Evolutionary conservation across 2,113 vertebrate genomes (phyloP), one percentile per base, ranked within the genome.

Genomic region (Sorex araneus): DNA sequence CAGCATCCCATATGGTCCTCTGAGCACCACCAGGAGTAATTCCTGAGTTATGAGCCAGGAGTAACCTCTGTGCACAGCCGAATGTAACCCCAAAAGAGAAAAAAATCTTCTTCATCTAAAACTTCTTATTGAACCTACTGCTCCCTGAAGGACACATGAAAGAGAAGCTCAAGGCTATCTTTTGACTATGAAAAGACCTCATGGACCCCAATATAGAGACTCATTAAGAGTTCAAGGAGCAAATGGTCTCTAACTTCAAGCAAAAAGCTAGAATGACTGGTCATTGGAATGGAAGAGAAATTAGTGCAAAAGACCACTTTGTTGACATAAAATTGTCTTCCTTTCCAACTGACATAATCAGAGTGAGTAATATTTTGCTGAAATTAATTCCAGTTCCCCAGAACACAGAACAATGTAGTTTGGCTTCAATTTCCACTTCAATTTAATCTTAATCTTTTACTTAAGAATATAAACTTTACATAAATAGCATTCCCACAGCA

Each of bases 341-440:
- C 40, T 83, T 85, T 82, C 87, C 79, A 77, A 63, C 4, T 63
- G 71, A 93, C 90, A 64, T 54, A 84, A 92, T 92, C 50, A 0
- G 40, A 69, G 28, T 90, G 82, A 95, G 75, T 74, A 88, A 94
- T 60, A 87, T 76, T 82, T 67, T 75, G 79, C 73, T 89, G 94
- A 95, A 81, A 95, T 94, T 83, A 85, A 92, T 86, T 92, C 83
- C 75, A 92, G 87, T 34, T 93, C 67, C 69, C 80, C 32, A 4
- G 54, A 71, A 69, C 79, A 75, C 40, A 70, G 75, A 85, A 79
- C 30, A 76, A 27, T 73, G 30, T 57, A 36, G 30, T 88, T 67
- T 85, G 74, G 40, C 83, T 67, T 90, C 93, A 96, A 95, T 96
- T 93, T 93, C 90, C 71, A 94, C 71, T 86, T 93, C 36, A 54